These are phyloP conservation scores for Lerista edwardsae DNA, from an alignment of 2,797 vertebrate genomes.

Conservation along the genomic window DNA sequence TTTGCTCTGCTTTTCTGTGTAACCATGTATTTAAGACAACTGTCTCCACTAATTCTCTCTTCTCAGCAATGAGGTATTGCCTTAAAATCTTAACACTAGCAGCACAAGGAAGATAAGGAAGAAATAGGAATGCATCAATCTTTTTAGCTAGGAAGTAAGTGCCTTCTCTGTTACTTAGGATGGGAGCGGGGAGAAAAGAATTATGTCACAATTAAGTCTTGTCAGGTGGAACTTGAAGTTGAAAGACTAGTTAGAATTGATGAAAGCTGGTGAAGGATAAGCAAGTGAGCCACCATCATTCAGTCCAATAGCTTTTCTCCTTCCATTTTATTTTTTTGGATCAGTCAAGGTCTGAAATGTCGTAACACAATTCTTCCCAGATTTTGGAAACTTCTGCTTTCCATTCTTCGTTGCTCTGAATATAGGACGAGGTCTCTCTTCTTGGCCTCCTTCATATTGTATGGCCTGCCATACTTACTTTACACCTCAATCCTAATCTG, in stretches of 20 bases:
- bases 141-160: neutral
- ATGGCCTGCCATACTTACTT: neutral
- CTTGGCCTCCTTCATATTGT: neutral
- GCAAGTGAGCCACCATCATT: neutral
- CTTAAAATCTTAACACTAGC: neutral
- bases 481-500: too few relatives aligned
- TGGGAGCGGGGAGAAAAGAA: neutral
- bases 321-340: neutral
- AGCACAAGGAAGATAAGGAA: neutral
- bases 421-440: neutral
- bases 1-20: neutral
- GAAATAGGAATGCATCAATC: neutral
- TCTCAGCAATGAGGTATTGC: neutral
- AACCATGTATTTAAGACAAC: neutral
- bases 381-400: neutral
- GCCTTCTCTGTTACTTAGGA: neutral
- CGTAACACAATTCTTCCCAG: neutral
- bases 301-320: neutral
- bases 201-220: neutral
- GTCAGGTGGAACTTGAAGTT: neutral
- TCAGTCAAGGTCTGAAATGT: neutral
- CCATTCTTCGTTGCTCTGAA: neutral
- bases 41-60: neutral
- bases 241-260: neutral
- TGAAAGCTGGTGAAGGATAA: neutral